phyloP scores from a whole-genome alignment of 2,888 invertebrate genomes.

The Tryphoninae sp. region DNA sequence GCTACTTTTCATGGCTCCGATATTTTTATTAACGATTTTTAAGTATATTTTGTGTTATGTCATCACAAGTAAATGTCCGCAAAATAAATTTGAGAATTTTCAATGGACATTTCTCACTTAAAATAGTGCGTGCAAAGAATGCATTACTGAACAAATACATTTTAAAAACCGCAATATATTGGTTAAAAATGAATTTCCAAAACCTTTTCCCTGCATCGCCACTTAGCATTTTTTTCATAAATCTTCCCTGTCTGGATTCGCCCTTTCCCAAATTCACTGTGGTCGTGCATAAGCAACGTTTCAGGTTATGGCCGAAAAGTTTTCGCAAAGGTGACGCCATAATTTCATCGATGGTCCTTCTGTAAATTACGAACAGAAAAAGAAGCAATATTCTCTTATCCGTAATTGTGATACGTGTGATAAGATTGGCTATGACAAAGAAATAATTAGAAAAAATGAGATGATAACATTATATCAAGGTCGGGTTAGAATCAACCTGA shows the following conservation, averaged over 20 bases:
- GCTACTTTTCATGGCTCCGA: no score
- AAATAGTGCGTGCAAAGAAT: no score
- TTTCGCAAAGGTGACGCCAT: constrained; percentile 41
- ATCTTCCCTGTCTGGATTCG: constrained; percentile 60
- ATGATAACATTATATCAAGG: no score
- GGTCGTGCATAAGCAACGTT: constrained; percentile 44
- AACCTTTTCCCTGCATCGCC: constrained; percentile 67
- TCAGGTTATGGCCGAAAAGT: constrained; percentile 50
- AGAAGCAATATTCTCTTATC: neutral
- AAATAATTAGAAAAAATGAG: no score
- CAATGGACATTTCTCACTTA: no score
- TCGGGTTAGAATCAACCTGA: no score
- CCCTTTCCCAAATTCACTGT: constrained; percentile 15
- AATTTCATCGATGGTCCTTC: neutral
- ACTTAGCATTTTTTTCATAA: constrained; percentile 68
- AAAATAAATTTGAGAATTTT: no score
- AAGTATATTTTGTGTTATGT: no score
- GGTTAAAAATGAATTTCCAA: neutral
- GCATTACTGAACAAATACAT: no score
- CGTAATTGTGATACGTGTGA: neutral
- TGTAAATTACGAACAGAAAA: neutral
- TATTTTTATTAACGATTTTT: no score
- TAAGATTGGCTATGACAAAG: no score
- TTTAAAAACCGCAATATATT: neutral
- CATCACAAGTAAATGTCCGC: no score